These are phyloP conservation scores for Cheirogaleus medius DNA, from an alignment of 2,113 vertebrate species.

Conservation along the genomic window DNA sequence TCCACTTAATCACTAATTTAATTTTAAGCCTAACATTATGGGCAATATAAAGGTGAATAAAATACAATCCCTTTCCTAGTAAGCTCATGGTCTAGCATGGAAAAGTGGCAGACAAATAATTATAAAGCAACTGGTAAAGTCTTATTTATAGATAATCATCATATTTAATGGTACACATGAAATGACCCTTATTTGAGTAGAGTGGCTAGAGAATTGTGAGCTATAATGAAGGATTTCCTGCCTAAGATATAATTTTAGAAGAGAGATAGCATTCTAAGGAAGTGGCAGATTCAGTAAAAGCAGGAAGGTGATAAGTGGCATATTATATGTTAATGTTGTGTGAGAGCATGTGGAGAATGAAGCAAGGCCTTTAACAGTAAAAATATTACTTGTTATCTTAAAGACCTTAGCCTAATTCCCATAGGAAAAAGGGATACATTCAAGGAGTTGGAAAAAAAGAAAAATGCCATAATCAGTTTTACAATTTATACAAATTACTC, in stretches of 20 bases:
- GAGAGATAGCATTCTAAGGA: background rate
- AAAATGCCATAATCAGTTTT: background rate
- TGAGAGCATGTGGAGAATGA: background rate
- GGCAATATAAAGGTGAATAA: background rate
- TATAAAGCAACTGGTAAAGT: background rate
- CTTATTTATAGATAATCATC: background rate
- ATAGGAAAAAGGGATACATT: background rate
- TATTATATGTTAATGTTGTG: background rate
- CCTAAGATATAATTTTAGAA: background rate
- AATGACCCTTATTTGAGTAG: background rate
- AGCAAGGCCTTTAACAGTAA: background rate
- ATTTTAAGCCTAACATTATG: background rate
- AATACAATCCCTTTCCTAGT: background rate
- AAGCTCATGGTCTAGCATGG: background rate
- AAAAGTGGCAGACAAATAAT: background rate
- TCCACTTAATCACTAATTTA: background rate
- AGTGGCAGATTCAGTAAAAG: background rate
- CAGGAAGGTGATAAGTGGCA: background rate
- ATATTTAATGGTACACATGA: background rate
- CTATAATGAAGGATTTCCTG: background rate
- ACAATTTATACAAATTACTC: background rate
- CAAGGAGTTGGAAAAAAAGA: background rate
- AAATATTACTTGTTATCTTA: background rate
- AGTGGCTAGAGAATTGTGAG: background rate
- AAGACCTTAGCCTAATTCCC: accelerated